Conservation (phyloP, 2,888 invertebrate genomes). For the Strigamia maritima region DNA sequence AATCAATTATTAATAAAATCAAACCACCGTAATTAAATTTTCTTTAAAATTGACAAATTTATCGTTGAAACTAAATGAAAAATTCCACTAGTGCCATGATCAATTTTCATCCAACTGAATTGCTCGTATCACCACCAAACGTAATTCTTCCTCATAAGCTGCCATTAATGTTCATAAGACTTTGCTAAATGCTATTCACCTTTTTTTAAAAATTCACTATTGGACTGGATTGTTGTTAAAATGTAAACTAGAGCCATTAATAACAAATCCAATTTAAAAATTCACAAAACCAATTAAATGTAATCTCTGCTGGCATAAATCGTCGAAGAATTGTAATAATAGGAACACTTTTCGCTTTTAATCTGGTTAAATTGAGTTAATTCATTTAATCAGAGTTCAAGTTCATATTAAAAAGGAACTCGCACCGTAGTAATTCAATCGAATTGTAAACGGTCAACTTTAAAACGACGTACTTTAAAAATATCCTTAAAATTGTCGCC, state of each 20-base stretch:
- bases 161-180: background rate
- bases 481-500: background rate
- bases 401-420: background rate
- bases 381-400: background rate
- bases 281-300: slow-evolving; percentile 1
- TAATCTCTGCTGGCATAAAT: background rate
- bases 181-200: too few species aligned
- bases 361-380: background rate
- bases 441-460: background rate
- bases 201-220: too few species aligned
- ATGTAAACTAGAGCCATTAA: background rate
- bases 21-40: background rate
- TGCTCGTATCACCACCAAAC: background rate
- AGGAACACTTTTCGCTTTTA: background rate
- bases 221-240: background rate
- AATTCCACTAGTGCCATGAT: background rate
- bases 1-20: too few species aligned
- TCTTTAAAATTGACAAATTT: background rate
- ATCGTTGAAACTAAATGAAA: background rate
- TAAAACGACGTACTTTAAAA: background rate
- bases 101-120: background rate
- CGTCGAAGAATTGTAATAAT: background rate
- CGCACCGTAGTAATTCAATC: background rate
- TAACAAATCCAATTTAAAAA: background rate
- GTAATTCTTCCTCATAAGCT: background rate